Evolutionary conservation across 2,888 invertebrate genomes (phyloP), one percentile per base, ranked within the genome.

Genomic region (Odontocolon sp.): DNA sequence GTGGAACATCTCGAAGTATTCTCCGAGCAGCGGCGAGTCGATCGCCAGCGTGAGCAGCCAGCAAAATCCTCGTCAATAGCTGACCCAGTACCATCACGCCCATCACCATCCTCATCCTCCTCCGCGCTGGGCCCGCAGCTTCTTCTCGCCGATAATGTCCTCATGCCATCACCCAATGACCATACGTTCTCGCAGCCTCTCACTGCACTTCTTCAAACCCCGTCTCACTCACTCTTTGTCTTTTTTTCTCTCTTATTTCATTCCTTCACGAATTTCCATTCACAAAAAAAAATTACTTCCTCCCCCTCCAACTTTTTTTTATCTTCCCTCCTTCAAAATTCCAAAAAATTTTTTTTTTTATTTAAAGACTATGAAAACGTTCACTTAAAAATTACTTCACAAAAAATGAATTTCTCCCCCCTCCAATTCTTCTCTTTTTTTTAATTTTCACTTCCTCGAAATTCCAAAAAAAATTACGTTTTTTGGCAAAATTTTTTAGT

Each of bases 21-120:
- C 87, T 86, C 79, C 88, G 88, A 68, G 89, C 89, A 75, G 86
- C 87, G 42, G 89, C 89, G 73, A 89, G 89, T 50, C 88, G 88
- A 82, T 89, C 89, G 80, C 87, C 89, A 66, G 88, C 88, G 79
- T 89, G 88, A 75, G 89, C 88, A 54, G 88, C 89, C 78, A 89
- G 86, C 77, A 89, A 80, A 79, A 88, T 86, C 86, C 88, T 87
- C 85, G 88, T 88, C 87, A 89, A 83, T 77, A 89, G 85, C 87
- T 89, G 89, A 87, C 89, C 88, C 86, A 88, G 88, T 87, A 89
- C 87, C 89, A 89, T 88, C 81, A 89, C 87, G 83, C 87, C 88
- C 86, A 89, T 86, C 88, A 89, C 88, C 89, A 89, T 89, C 89
- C 88, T 89, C 89, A 89, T 89, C 87, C 88, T 89, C 89, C 88